Conservation (phyloP, 23 tunicate species). For the Styela clava region DNA sequence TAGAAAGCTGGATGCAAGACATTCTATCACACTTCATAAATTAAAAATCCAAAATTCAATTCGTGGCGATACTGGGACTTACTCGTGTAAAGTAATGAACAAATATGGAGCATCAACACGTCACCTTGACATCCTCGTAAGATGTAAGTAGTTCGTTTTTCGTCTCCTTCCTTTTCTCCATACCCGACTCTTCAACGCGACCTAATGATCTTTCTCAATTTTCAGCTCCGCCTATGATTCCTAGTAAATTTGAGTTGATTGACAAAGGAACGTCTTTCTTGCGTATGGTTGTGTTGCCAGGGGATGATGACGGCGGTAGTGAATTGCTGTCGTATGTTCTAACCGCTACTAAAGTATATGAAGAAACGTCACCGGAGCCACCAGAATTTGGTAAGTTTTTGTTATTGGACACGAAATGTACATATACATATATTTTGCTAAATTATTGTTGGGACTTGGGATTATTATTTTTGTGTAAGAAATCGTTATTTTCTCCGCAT, state of each 20-base stretch:
- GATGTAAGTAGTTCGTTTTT: constrained; percentile 29
- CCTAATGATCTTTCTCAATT: neutral
- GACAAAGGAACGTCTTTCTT: constrained; percentile 32
- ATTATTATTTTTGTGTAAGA: no score
- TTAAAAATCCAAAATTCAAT: neutral
- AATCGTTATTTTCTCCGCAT: no score
- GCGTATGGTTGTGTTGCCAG: constrained; percentile 18
- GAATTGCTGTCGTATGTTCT: neutral
- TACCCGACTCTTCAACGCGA: neutral
- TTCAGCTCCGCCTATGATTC: constrained; percentile 20
- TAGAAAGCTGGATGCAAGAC: neutral
- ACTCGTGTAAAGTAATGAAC: constrained; percentile 2
- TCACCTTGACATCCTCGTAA: neutral
- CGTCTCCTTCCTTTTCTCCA: no score
- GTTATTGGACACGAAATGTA: no score
- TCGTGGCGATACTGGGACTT: constrained; percentile 5
- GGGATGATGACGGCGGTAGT: constrained; percentile 25
- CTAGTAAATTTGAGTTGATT: constrained; percentile 14
- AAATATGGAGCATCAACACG: constrained; percentile 21
- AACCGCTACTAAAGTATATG: constrained; percentile 9
- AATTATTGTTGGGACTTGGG: neutral
- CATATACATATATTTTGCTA: neutral
- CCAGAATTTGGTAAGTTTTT: neutral
- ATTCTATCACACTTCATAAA: constrained; percentile 13
- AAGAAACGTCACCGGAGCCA: neutral